phyloP scores from a whole-genome alignment of 2,797 vertebrate species.

The Vipera latastei region DNA sequence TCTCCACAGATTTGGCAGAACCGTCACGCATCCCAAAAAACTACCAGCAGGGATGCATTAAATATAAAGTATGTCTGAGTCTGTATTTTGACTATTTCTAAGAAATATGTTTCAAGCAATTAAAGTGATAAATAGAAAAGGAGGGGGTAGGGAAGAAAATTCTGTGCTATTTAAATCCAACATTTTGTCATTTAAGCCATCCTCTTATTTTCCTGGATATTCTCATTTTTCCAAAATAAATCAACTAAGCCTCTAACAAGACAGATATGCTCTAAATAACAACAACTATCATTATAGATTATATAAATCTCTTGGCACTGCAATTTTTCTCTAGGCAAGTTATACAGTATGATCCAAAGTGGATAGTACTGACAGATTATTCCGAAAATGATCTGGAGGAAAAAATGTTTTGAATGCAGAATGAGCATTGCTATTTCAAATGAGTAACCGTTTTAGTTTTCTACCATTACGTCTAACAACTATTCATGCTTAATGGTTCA shows the following conservation, averaged over 20 bases:
- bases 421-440: rapidly evolving
- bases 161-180: conserved; percentile 64
- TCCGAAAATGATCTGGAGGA: conserved; percentile 43
- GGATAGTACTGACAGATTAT: conserved; percentile 35
- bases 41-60: conserved; percentile 59
- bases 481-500: not conserved
- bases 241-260: conserved; percentile 51
- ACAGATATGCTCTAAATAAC: conserved; percentile 61
- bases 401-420: conserved; percentile 34
- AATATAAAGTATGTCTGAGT: conserved; percentile 68
- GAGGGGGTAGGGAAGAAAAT: conserved; percentile 50
- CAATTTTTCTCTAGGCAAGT: conserved; percentile 36
- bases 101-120: conserved; percentile 62
- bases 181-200: conserved; percentile 59
- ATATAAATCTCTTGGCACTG: conserved; percentile 51
- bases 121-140: conserved; percentile 64
- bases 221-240: conserved; percentile 49
- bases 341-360: conserved; percentile 46
- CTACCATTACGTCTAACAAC: not conserved
- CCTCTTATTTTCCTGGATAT: conserved; percentile 54
- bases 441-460: not conserved
- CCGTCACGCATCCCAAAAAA: conserved; percentile 65
- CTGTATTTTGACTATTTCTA: conserved; percentile 71
- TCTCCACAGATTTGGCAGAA: conserved; percentile 56
- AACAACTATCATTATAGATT: conserved; percentile 52